Base-by-base conservation (phyloP, 2,113 vertebrate genomes). In the Bagarius yarrelli region DNA sequence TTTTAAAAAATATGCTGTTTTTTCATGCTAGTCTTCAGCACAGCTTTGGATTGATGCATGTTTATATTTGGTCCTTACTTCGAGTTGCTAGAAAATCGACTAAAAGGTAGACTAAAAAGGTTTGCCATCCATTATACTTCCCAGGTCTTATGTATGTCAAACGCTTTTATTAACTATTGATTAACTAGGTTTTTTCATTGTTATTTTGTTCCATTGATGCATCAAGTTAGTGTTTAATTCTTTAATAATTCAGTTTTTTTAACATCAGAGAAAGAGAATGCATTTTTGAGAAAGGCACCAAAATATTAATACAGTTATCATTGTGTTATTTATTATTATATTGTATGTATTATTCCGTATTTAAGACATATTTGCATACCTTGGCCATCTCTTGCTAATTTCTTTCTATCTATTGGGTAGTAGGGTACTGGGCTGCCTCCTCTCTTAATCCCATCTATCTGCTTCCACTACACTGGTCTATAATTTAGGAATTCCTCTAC, bases 1-100 rank as follows among this genome's bases (percentile, higher is more conserved):
- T 88, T 82, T 84, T 16, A 60, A n/a, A 61, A 73, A 67, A 83
- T 85, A 23, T 18, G 19, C 32, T 30, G 12, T 55, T 76, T 80
- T 75, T 79, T 84, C 18, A 57, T 55, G 47, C 21, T 44, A 25
- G 25, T 34, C 30, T 27, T 71, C 15, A 30, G 44, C 72, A n/a
- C 14, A 59, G 50, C 12, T 19, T 12, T 67, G 30, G 14, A 60
- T 47, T 14, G 56, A 34, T 57, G 52, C 50, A 56, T 30, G 56
- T 18, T 72, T 55, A n/a, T 19, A 15, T 50, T 59, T 40, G 21
- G 27, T 32, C 21, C 44, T 52, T 23, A 34, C 23, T 56, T 57
- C 5, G 1, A 66, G 3, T 36, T 34, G 21, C 11, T 21, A 25
- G 5, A 16, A 13, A 44, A 64, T 34, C 60, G 6, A 15, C 6